Conservation (phyloP, 2,888 invertebrate species). For the Dicranocentrus wangi region DNA sequence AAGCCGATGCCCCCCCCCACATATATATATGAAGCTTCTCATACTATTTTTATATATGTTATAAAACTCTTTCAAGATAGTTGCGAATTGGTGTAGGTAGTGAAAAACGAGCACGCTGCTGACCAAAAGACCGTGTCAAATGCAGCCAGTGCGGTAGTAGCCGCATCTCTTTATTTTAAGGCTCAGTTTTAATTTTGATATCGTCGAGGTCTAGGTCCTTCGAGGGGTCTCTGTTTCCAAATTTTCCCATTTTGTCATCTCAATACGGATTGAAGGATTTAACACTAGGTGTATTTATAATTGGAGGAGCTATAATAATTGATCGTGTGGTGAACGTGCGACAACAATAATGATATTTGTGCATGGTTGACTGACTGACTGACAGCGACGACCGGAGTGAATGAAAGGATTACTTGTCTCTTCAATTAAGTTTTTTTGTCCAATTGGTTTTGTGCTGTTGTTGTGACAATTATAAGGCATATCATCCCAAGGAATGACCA, state of each 20-base stretch:
- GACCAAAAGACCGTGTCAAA: constrained; percentile 65
- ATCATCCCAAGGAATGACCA: neutral
- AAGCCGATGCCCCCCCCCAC: too few species aligned
- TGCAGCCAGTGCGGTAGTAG: constrained; percentile 27
- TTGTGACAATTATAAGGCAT: too few species aligned
- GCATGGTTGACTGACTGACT: neutral
- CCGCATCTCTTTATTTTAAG: constrained; percentile 34
- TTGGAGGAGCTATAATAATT: neutral
- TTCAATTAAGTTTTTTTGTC: too few species aligned
- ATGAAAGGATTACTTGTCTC: too few species aligned
- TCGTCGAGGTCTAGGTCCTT: constrained; percentile 27
- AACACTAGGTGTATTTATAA: neutral
- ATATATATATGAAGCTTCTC: neutral
- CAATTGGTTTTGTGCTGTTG: too few species aligned
- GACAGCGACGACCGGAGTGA: neutral
- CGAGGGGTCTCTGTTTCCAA: neutral
- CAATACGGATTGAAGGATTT: neutral
- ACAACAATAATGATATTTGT: neutral
- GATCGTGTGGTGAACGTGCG: neutral
- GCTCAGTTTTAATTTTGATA: constrained; percentile 54
- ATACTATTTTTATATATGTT: neutral
- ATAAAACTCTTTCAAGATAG: constrained; percentile 12
- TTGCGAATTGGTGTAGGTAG: constrained; percentile 46
- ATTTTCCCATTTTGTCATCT: neutral
- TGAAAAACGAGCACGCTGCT: constrained; percentile 60